Evolutionary conservation across 2,113 vertebrate species (phyloP), one percentile per base, ranked within the genome.

Genomic region (Bettongia penicillata): DNA sequence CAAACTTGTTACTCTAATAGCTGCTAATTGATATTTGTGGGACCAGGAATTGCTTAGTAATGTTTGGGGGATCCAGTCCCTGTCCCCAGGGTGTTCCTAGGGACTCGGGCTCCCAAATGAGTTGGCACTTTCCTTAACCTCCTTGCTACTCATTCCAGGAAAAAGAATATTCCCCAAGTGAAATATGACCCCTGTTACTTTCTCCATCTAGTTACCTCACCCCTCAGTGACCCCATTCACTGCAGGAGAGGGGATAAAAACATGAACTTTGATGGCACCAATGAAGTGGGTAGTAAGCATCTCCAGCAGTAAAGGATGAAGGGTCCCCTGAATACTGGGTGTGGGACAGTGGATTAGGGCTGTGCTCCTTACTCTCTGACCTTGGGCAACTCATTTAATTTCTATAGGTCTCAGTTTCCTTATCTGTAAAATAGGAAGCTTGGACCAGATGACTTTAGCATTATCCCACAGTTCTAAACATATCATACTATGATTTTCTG

Each of bases 11-110:
- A 97, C 51, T 51, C 95, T 94, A 53, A 91, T 95, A 89, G 49
- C 68, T 47, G 9, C 94, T 93, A 96, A 96, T 97, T 93, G 92
- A 90, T 96, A 68, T 91, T 94, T 95, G 94, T 94, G 94, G 92
- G 95, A 43, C 55, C 51, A 52, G 90, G 52, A 91, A 68, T 77
- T 91, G 57, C 90, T 51, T 92, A 89, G 94, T 19, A 92, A 92
- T 91, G 4, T 0, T 48, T 48, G 90, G 0, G 55, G 52, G 22
- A 92, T 84, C 48, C 91, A 92, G 57, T 16, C n/a, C 50, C 53
- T 93, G 51, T 95, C 90, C 94, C 90, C 57, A 49, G 96, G 96
- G 90, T 68, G 26, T 91, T 96, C 95, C 55, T 93, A 94, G 96
- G 31, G 51, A 84, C 57, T 47, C 37, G 52, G 53, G 93, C 91